These are phyloP conservation scores for Tipula unca DNA, from an alignment of 2,888 invertebrate genomes.

Conservation along the genomic window DNA sequence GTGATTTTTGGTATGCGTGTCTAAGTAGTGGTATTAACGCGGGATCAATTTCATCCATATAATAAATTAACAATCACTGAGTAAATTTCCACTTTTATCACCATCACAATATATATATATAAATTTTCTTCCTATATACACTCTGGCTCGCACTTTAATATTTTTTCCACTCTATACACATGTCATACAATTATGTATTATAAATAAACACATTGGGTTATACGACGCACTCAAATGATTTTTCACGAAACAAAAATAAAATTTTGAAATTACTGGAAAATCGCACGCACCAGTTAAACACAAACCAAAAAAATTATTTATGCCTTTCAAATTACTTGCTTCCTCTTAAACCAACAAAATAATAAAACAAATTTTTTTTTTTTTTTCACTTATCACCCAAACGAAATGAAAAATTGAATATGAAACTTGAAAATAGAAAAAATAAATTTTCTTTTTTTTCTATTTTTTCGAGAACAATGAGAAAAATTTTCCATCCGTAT, in stretches of 20 bases:
- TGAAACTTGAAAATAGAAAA: neutral
- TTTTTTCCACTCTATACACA: neutral
- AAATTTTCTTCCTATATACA: neutral
- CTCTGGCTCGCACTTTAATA: neutral
- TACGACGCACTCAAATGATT: neutral
- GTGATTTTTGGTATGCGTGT: neutral
- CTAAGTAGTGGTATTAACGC: neutral
- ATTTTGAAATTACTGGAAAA: neutral
- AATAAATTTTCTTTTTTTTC: neutral
- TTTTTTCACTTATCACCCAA: neutral
- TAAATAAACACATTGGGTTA: neutral
- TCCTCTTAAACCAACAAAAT: neutral
- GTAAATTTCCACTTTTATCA: neutral
- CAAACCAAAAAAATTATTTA: neutral
- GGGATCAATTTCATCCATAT: neutral
- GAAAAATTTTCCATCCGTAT: neutral
- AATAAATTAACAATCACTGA: neutral
- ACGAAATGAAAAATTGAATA: neutral
- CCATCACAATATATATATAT: neutral
- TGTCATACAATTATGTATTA: neutral
- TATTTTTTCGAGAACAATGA: neutral
- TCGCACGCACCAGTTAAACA: neutral
- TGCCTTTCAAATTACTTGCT: no score
- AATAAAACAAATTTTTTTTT: neutral
- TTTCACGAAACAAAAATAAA: neutral